phyloP scores from a whole-genome alignment of 2,113 vertebrate genomes.

The Rutilus rutilus region DNA sequence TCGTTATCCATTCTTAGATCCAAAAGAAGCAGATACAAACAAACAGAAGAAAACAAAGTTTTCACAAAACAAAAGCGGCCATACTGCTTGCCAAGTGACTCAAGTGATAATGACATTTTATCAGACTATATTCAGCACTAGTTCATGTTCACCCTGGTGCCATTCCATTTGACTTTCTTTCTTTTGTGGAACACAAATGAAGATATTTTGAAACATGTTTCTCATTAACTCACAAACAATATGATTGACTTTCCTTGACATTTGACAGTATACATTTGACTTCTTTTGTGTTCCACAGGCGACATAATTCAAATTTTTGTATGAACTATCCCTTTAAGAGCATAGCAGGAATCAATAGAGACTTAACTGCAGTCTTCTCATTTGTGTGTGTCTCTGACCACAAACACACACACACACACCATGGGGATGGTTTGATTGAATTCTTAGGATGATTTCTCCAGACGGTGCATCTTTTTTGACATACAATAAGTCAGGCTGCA shows the following conservation, averaged over 20 bases:
- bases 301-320: not conserved
- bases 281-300: not conserved
- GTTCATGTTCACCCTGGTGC: not conserved
- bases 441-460: not conserved
- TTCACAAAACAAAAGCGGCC: not conserved
- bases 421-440: not conserved
- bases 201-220: not conserved
- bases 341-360: not conserved
- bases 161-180: not conserved
- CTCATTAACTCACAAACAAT: not conserved
- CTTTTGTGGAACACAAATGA: not conserved
- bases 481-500: not conserved
- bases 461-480: not conserved
- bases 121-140: not conserved
- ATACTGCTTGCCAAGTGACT: not conserved
- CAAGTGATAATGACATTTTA: not conserved
- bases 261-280: no score
- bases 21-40: not conserved
- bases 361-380: not conserved
- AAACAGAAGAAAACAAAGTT: conserved; percentile 16
- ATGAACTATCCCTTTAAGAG: not conserved
- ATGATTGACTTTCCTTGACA: not conserved
- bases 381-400: not conserved
- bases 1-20: not conserved
- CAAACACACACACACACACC: not conserved